Evolutionary conservation across 2,797 vertebrate genomes (phyloP).

Genomic region (Sebastes taczanowskii): DNA sequence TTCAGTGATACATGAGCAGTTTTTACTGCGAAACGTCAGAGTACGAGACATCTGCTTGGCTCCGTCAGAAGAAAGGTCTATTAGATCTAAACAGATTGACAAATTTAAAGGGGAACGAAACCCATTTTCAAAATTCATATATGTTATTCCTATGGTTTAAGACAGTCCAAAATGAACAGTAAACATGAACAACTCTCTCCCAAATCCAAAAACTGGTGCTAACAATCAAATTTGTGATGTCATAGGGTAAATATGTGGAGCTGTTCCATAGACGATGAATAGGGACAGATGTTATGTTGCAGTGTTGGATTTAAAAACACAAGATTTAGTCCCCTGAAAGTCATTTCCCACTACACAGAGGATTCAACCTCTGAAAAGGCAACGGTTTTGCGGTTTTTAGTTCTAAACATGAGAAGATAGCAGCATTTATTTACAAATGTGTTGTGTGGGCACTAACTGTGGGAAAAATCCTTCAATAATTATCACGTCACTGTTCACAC

Average conservation of each 20-base stretch:
- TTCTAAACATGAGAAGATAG: neutral
- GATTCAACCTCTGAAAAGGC: neutral
- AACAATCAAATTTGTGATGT: neutral
- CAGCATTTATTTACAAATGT: neutral
- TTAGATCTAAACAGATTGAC: neutral
- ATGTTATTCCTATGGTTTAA: neutral
- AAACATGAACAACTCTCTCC: fast-evolving
- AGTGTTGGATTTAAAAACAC: neutral
- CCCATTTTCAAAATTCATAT: neutral
- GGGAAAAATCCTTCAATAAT: neutral
- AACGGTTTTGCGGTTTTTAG: neutral
- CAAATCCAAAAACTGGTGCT: neutral
- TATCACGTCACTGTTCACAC: neutral
- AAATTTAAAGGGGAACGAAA: neutral
- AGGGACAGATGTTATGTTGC: neutral
- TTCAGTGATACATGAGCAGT: slow-evolving; percentile 1
- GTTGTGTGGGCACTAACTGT: neutral
- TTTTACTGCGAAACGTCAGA: neutral
- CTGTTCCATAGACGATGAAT: neutral
- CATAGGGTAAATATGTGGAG: neutral
- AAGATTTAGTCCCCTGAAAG: neutral
- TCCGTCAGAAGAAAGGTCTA: neutral
- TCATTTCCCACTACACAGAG: neutral
- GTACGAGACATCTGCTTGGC: neutral
- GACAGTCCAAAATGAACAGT: neutral